Conservation (phyloP, 1,140 invertebrate species). For the Brachionus angularis region DNA sequence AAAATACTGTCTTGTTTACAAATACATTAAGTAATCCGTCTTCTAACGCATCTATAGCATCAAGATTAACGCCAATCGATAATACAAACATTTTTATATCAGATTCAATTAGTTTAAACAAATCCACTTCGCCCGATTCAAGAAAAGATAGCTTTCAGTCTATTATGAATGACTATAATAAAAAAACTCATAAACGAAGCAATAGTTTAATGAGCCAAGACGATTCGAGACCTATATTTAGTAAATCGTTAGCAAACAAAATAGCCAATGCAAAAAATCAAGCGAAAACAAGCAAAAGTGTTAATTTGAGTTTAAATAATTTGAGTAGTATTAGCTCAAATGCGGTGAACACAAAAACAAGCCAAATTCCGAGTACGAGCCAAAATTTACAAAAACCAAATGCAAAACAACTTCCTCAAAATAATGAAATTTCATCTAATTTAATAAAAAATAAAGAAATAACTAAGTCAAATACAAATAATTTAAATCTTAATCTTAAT, state of each 20-base stretch:
- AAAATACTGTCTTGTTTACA: neutral
- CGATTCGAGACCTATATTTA: constrained; percentile 23
- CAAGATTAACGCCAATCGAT: constrained; percentile 32
- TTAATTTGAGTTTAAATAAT: neutral
- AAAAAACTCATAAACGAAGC: constrained; percentile 11
- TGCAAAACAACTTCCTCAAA: too few relatives aligned
- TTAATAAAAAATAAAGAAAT: too few relatives aligned
- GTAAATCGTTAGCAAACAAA: constrained; percentile 36
- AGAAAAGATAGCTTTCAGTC: neutral
- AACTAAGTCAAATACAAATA: too few relatives aligned
- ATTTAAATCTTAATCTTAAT: too few relatives aligned
- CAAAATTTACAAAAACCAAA: too few relatives aligned
- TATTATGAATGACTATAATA: neutral
- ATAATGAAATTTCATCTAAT: too few relatives aligned
- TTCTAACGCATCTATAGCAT: neutral
- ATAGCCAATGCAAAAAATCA: constrained; percentile 39
- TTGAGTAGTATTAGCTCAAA: too few relatives aligned
- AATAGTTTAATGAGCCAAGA: neutral
- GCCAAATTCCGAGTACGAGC: too few relatives aligned
- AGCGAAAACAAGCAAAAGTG: neutral
- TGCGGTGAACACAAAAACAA: too few relatives aligned
- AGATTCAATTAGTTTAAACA: too few relatives aligned
- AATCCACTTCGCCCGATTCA: neutral
- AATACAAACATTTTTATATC: too few relatives aligned
- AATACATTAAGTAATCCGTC: neutral